Evolutionary conservation across 92 coral and sea anemone genomes (phyloP).

Genomic region (Actinernus sp.): DNA sequence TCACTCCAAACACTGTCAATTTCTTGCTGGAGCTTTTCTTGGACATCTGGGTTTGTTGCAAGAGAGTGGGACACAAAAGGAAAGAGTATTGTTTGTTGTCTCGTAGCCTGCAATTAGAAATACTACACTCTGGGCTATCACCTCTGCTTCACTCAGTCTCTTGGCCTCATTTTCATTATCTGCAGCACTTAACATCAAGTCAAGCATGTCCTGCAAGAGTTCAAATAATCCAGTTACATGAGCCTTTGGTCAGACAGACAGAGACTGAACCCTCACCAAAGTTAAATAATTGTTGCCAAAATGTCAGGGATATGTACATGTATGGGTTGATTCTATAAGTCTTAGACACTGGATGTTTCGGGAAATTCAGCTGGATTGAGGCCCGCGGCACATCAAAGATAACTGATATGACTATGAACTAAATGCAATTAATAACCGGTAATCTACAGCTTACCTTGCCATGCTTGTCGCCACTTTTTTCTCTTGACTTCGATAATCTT

Average conservation of each 20-base stretch:
- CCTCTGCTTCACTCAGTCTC: not conserved
- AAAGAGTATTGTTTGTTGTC: not conserved
- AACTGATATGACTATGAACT: too few relatives aligned
- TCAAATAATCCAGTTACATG: not conserved
- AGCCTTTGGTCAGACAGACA: too few relatives aligned
- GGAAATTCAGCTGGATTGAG: too few relatives aligned
- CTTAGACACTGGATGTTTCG: too few relatives aligned
- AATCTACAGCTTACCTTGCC: constrained; percentile 7
- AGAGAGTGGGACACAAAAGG: not conserved
- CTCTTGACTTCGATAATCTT: constrained; percentile 37
- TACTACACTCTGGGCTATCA: not conserved
- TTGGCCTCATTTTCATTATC: not conserved
- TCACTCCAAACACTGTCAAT: too few relatives aligned
- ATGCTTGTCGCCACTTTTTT: not conserved
- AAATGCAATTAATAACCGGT: too few relatives aligned
- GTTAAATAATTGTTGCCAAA: too few relatives aligned
- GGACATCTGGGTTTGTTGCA: not conserved
- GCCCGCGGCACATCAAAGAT: too few relatives aligned
- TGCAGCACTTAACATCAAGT: not conserved
- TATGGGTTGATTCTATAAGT: too few relatives aligned
- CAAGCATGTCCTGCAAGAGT: not conserved
- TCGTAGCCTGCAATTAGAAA: not conserved
- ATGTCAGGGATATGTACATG: too few relatives aligned
- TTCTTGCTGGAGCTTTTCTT: too few relatives aligned
- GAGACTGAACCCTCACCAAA: too few relatives aligned